Evolutionary conservation across 1,140 invertebrate species (phyloP), one percentile per base, ranked within the genome.

Genomic region (Hyphantria cunea): DNA sequence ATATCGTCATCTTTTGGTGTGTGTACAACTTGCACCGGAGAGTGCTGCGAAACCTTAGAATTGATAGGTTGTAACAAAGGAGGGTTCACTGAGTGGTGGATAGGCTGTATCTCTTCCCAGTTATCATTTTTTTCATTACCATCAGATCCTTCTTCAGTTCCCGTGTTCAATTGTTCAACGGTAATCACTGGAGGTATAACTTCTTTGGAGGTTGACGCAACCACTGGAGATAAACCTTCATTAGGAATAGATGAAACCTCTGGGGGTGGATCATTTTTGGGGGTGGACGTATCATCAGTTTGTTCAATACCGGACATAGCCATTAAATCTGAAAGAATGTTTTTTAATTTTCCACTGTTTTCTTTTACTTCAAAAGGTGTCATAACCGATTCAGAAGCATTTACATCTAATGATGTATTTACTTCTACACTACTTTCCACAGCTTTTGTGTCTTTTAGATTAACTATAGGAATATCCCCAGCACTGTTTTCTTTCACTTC

Each of bases 291-390:
- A 61, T 5, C 75, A 84, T 65, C 34, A 13, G 12, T 44, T n/a
- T 9, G 41, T 3, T 6, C 11, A 7, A 90, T 90, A 3, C 88
- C 88, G 13, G 86, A 89, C 82, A 90, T 84, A 74, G 84, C 81
- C 88, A 90, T 90, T 55, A 90, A 75, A 71, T 90, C 86, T n/a
- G 86, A 89, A 32, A 89, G 66, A 61, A 87, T 76, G 6, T 78
- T 79, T 74, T 82, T 86, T 13, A 11, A 45, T 60, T 55, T 60
- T 41, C 25, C 8, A 13, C 5, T 54, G 8, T 17, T 44, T 39
- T 39, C 37, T 39, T 39, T 39, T 0, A 3, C 42, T 12, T 55
- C 25, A 0, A 7, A 41, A 41, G 34, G 34, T 37, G 34, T 37
- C 0, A 8, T 37, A 25, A 25, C 5, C 17, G 17, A 25, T 25